Base-by-base conservation (phyloP, 1,140 invertebrate species). In the Heliothis subflexa region DNA sequence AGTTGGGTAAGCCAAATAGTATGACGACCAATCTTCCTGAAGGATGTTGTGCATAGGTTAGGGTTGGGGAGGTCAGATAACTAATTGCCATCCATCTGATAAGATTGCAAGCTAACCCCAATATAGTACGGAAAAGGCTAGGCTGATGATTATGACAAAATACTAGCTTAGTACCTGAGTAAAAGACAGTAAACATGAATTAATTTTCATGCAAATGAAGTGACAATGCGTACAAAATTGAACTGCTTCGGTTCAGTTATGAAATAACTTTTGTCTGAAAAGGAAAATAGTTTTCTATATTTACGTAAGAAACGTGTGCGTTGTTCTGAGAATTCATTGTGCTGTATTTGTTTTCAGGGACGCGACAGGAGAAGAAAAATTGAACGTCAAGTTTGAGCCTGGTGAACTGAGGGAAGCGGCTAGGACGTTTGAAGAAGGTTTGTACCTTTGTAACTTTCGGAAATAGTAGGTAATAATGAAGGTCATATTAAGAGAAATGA, bases 371-470 rank as follows among this genome's bases (percentile, higher is more conserved):
- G 85, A 89, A 79, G 91, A 94, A 11, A 92, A 89, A 57, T 21
- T 94, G 1, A 94, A 94, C 18, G 92, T 94, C 0, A 93, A 93
- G 68, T 92, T 94, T 45, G 91, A 92, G 68, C 91, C 93, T 0
- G 91, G 92, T 28, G 93, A 94, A 80, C 73, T 94, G n/a, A 86
- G 81, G 25, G 93, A 93, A 13, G 93, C 91, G 3, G 90, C 89
- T 0, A 86, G 90, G 55, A 93, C 91, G 9, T 94, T 94, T 81
- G 91, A 93, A 87, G 93, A 94, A 92, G 93, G 93, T 94, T 5
- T 2, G 47, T 68, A 68, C 13, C 47, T 47, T 47, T 21, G 12
- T 50, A 28, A 4, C 7, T 66, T 47, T 52, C n/a, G 13, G 10
- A 1, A 5, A 7, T 54, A 7, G 1, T 55, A 14, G 16, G 54